Base-by-base conservation (phyloP, 2,888 invertebrate species). In the Drosophila maculinotata region DNA sequence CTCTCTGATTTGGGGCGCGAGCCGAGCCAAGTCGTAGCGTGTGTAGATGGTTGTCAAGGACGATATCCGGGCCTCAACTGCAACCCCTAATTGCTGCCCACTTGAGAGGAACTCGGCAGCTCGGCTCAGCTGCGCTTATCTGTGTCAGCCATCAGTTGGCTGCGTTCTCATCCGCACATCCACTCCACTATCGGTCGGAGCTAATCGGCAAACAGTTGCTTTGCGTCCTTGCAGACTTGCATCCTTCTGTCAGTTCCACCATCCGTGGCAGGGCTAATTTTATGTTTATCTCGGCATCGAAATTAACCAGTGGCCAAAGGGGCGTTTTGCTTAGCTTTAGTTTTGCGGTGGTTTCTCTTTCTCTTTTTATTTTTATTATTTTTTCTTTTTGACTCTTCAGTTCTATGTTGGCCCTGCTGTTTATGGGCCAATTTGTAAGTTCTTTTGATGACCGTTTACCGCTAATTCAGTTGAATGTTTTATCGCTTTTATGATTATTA, bases 81-180 rank as follows among this genome's bases (percentile, higher is more conserved):
- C 83, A 84, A 85, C 82, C 82, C 82, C 85, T 82, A 82, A 82
- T 82, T 84, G 82, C 79, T 63, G 72, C 47, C 82, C 82, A 82
- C 85, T 81, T 82, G 66, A 79, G 64, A 69, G 68, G 31, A 64
- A 57, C 54, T 48, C 57, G 48, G 51, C 72, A 64, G 53, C 54
- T 48, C 57, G 48, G 51, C 72, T 74, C 77, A 79, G 79, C 75
- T 75, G 71, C 69, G 71, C 75, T 82, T 82, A 82, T 82, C 82
- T 82, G 60, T 60, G 59, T 59, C 42, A 67, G 54, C 64, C 71
- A 83, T 85, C 82, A 79, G 82, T 65, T 78, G 84, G 63, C 26
- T 44, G 58, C 49, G 56, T 73, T 78, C 81, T 64, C 84, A 83
- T 52, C 70, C 54, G 35, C 52, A 45, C 39, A 35, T 33, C 41